Percentiles rank a stretch among this genome's conserved stretches.
Evolutionary conservation across 1,140 invertebrate genomes (phyloP).

Genomic region (Chymomyza costata): DNA sequence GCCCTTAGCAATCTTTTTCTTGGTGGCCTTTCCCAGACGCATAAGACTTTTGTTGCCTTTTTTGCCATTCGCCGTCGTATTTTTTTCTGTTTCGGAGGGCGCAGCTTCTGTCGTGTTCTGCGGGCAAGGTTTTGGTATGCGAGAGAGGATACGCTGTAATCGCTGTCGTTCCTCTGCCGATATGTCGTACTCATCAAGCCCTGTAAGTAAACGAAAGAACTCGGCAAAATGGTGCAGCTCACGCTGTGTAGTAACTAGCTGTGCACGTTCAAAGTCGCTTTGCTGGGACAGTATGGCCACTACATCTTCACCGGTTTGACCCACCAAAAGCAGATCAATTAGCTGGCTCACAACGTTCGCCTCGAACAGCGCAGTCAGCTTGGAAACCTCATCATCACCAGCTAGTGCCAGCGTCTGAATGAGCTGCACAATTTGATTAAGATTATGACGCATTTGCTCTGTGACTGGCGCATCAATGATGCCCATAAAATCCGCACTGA

Average conservation of each 20-base stretch:
- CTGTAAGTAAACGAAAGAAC: constrained; percentile 71
- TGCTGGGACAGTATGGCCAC: constrained; percentile 78
- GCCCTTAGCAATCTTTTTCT: constrained; percentile 68
- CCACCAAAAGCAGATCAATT: constrained; percentile 81
- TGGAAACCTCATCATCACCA: constrained; percentile 82
- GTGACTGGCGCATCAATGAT: constrained; percentile 96
- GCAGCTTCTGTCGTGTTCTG: not conserved
- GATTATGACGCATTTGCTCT: constrained; percentile 91
- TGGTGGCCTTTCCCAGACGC: constrained; percentile 65
- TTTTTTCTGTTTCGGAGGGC: constrained; percentile 20
- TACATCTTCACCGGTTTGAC: constrained; percentile 78
- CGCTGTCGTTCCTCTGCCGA: constrained; percentile 58
- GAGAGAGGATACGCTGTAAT: constrained; percentile 52
- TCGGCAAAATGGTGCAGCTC: constrained; percentile 82
- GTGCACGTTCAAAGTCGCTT: constrained; percentile 79
- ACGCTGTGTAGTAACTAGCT: constrained; percentile 82
- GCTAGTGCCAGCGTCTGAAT: constrained; percentile 92
- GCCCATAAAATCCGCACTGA: constrained; percentile 97
- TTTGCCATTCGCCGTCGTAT: constrained; percentile 26
- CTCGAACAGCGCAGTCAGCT: constrained; percentile 87
- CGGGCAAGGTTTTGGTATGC: constrained; percentile 50
- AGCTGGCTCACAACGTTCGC: constrained; percentile 85
- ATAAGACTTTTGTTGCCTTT: constrained; percentile 57
- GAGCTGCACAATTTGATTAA: constrained; percentile 94
- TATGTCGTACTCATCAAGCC: constrained; percentile 54